Evolutionary conservation across 1,140 invertebrate species (phyloP).

Genomic region (Sycophaga agraensis): DNA sequence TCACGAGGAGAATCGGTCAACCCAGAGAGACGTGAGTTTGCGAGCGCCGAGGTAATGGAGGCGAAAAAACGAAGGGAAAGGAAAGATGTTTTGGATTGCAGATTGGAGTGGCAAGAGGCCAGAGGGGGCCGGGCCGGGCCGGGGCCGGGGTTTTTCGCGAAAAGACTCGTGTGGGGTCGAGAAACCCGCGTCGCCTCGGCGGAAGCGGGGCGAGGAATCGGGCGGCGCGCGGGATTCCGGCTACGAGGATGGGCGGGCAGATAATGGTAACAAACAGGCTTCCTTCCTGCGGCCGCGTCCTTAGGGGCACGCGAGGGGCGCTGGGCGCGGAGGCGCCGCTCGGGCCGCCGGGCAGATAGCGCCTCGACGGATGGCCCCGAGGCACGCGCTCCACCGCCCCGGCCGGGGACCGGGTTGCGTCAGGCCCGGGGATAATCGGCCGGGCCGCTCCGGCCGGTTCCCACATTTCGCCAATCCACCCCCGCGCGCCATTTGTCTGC

Average conservation of each 20-base stretch:
- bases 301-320: not conserved
- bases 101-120: too few species aligned
- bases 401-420: slow-evolving; percentile 42
- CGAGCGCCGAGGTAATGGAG: too few species aligned
- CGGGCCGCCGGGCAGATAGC: too few species aligned
- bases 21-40: too few species aligned
- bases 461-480: slow-evolving; percentile 55
- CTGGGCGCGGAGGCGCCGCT: not conserved
- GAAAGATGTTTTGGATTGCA: too few species aligned
- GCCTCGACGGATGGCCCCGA: slow-evolving; percentile 38
- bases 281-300: slow-evolving; percentile 41
- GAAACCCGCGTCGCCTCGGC: too few species aligned
- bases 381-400: slow-evolving; percentile 38
- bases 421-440: slow-evolving; percentile 14
- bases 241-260: slow-evolving; percentile 22
- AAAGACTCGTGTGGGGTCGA: too few species aligned
- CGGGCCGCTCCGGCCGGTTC: slow-evolving; percentile 39
- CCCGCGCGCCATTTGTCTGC: slow-evolving; percentile 39
- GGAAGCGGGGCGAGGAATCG: too few species aligned
- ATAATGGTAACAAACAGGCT: slow-evolving; percentile 47
- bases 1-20: too few species aligned
- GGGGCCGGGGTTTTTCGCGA: not conserved
- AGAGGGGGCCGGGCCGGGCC: too few species aligned
- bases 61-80: too few species aligned
- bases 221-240: not conserved